A percentile compares a stretch with the other conserved stretches of the same genome.
Conservation (phyloP, 2,113 vertebrate genomes). For the Pomatostomus ruficeps region DNA sequence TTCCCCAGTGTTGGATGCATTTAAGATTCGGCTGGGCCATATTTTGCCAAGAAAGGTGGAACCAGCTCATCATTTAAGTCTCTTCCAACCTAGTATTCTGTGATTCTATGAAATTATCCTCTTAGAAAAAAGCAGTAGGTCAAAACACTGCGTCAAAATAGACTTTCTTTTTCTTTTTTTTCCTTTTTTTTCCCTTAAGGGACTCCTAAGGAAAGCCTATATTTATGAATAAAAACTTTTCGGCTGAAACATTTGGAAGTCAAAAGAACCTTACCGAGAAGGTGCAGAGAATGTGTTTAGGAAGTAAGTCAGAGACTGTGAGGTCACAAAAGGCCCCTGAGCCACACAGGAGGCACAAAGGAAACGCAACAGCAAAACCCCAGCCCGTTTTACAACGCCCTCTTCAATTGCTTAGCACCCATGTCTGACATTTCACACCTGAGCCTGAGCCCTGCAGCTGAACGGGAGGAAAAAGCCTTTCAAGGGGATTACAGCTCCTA, state of each 20-base stretch:
- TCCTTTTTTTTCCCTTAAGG: no score
- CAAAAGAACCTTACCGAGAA: neutral
- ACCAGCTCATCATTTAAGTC: neutral
- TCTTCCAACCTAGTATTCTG: neutral
- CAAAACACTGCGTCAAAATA: neutral
- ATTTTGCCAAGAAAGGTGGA: neutral
- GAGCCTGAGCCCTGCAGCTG: neutral
- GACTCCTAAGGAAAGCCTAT: neutral
- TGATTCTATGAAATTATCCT: neutral
- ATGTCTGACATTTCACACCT: slow-evolving; percentile 24
- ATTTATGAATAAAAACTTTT: neutral
- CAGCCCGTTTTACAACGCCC: neutral
- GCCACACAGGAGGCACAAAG: neutral
- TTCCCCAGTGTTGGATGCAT: neutral
- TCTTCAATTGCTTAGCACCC: neutral
- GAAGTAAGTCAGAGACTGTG: neutral
- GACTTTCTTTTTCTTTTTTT: fast-evolving
- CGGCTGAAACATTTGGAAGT: neutral
- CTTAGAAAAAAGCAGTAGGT: neutral
- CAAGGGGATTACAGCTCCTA: neutral
- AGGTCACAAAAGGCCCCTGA: neutral
- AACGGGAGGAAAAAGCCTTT: neutral
- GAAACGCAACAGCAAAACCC: neutral
- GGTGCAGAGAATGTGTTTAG: neutral
- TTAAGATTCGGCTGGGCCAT: neutral